Base-by-base conservation (phyloP, 2,888 invertebrate species). In the Chirona hameri region DNA sequence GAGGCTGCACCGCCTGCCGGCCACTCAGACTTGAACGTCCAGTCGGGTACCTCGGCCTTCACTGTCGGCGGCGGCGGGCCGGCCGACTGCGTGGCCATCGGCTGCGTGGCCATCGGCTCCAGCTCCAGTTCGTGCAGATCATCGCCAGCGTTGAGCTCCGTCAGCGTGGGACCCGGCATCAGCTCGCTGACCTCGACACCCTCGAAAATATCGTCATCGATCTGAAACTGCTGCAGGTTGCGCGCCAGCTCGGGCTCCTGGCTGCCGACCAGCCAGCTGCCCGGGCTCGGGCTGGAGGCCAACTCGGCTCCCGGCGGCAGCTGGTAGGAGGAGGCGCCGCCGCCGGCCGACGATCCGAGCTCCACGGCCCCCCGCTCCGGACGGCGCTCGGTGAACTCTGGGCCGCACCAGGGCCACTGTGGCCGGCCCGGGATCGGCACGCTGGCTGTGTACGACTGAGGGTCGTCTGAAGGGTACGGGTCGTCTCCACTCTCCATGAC, bases 121-220 rank as follows among this genome's bases (percentile, higher is more conserved):
- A 79, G 48, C 12, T 46, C 39, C 24, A 79, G 79, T 12, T 72
- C 72, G 31, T 31, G 14, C 27, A 48, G 24, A 24, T 79, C 79
- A 46, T 48, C 79, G 10, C n/a, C 48, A 9, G 39, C 79, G 46
- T 12, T 24, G 9, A 79, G 79, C 48, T 46, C 79, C 9, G 39
- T 24, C 79, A 79, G 79, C n/a, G 79, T 46, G 24, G 46, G 39
- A 10, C 31, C 48, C 10, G 79, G 15, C 48, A 79, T 24, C 79
- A 79, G 48, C n/a, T 46, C 79, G 79, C 79, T 39, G n/a, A 79
- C 48, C 18, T 48, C 79, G 10, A 79, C 79, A n/a, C 79, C 79
- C 79, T 79, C 79, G 39, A 39, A 79, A 12, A 79, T 79, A n/a
- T 79, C 79, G n/a, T 79, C 79, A 46, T 79, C 79, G 79, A 79